Conservation (phyloP, 2,888 invertebrate species). For the Lordiphosa andalusiaca region DNA sequence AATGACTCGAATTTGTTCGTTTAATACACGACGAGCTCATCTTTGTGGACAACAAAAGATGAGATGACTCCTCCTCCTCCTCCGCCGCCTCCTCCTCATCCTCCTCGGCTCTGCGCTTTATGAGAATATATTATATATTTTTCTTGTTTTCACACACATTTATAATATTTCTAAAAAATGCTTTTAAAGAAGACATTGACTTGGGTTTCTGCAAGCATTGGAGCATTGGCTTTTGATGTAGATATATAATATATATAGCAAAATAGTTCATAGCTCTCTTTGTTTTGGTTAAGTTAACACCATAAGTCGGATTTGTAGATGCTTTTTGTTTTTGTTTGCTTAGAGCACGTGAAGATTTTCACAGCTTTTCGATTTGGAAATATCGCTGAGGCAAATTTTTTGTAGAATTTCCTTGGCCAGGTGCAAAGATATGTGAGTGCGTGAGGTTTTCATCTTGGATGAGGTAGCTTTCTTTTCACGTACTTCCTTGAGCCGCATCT, state of each 20-base stretch:
- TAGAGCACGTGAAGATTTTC: conserved; percentile 92
- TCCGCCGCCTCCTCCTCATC: conserved; percentile 1
- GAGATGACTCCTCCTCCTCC: background rate
- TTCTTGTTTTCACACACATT: conserved; percentile 1
- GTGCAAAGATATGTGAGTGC: conserved; percentile 90
- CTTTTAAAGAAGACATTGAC: conserved; percentile 7
- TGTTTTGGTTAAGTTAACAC: background rate
- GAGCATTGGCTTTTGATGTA: conserved; percentile 44
- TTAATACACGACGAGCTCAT: conserved; percentile 4
- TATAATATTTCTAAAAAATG: conserved; percentile 79
- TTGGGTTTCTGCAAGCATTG: conserved; percentile 43
- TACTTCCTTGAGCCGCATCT: conserved; percentile 88
- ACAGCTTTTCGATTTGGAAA: conserved; percentile 91
- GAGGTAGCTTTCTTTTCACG: conserved; percentile 87
- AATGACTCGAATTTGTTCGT: conserved; percentile 35
- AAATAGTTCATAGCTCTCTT: conserved; percentile 19
- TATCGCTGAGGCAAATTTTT: conserved; percentile 92
- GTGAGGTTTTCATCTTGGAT: conserved; percentile 87
- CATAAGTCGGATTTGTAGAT: conserved; percentile 8
- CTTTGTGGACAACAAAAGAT: conserved; percentile 51
- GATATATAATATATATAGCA: conserved; percentile 19
- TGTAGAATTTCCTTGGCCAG: conserved; percentile 90
- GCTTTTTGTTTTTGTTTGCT: conserved; percentile 15
- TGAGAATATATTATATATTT: background rate
- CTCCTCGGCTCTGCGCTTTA: background rate